Conservation (phyloP, 2,113 vertebrate species). For the Pungitius pungitius region DNA sequence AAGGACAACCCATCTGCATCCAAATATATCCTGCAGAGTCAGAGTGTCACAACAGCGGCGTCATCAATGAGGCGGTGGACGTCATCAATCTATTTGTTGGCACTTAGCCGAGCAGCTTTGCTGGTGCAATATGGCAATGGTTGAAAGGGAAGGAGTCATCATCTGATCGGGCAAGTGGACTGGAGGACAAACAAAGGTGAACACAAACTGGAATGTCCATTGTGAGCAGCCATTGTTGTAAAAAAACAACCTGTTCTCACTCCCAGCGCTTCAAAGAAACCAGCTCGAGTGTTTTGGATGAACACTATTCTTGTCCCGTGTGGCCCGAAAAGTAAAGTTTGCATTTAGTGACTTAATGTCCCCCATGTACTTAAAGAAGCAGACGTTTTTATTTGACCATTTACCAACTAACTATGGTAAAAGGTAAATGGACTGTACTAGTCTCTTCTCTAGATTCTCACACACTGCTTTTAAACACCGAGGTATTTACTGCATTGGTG, state of each 20-base stretch:
- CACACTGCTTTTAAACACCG: too few species aligned
- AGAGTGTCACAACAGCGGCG: background rate
- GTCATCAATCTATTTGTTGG: background rate
- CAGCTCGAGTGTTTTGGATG: background rate
- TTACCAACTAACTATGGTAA: too few species aligned
- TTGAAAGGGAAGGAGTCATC: background rate
- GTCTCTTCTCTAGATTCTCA: too few species aligned
- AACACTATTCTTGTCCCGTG: too few species aligned
- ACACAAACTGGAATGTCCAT: background rate
- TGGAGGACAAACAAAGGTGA: background rate
- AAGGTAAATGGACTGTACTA: too few species aligned
- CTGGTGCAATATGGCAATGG: background rate
- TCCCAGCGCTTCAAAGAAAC: background rate
- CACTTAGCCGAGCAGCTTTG: background rate
- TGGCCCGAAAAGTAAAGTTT: too few species aligned
- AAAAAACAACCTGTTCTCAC: background rate
- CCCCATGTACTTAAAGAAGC: too few species aligned
- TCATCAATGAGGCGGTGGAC: background rate
- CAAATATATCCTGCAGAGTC: background rate
- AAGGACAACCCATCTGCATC: background rate
- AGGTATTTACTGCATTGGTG: too few species aligned
- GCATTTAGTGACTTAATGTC: too few species aligned
- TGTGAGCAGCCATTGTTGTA: background rate
- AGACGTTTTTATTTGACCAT: too few species aligned
- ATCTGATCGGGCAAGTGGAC: background rate